A percentile compares a stretch with the other conserved stretches of the same genome.
These are phyloP conservation scores for Drosophila subobscura DNA, from an alignment of 1,140 invertebrate genomes.

Conservation along the genomic window DNA sequence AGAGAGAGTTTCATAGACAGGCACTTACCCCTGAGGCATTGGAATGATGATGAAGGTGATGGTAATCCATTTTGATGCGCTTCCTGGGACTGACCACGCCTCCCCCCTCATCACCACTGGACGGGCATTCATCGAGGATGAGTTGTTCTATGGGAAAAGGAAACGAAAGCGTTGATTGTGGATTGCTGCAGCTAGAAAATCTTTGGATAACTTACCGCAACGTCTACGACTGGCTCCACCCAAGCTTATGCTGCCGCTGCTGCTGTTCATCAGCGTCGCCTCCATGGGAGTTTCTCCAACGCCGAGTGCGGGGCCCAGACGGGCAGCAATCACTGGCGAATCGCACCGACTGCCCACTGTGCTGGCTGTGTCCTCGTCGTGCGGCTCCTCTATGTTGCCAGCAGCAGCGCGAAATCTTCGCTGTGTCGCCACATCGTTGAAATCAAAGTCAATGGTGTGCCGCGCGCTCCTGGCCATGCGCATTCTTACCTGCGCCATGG, in stretches of 20 bases:
- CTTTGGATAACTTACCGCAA: constrained; percentile 80
- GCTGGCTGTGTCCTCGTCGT: constrained; percentile 83
- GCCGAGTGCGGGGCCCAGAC: constrained; percentile 51
- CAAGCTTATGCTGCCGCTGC: constrained; percentile 13
- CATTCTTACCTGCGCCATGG: constrained; percentile 78
- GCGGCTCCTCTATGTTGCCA: constrained; percentile 86
- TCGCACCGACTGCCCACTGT: constrained; percentile 83
- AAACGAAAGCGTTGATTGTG: constrained; percentile 86
- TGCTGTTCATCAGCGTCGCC: constrained; percentile 47
- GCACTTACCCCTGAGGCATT: constrained; percentile 82
- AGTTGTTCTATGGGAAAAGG: constrained; percentile 87
- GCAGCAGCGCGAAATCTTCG: constrained; percentile 81
- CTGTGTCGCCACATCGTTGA: constrained; percentile 62
- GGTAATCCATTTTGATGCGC: constrained; percentile 86
- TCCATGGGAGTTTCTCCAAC: constrained; percentile 39
- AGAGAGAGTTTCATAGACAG: background rate
- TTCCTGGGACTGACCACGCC: constrained; percentile 87
- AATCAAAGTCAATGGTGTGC: constrained; percentile 76
- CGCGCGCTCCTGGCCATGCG: constrained; percentile 78
- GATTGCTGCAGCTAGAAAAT: constrained; percentile 86
- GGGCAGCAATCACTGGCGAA: constrained; percentile 73
- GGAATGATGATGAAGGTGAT: constrained; percentile 78
- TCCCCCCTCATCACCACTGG: constrained; percentile 87
- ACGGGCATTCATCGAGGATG: constrained; percentile 87
- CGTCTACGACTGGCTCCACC: constrained; percentile 52